These are phyloP conservation scores for Scaptomyza tumidula DNA, from an alignment of 2,888 invertebrate genomes.

Conservation along the genomic window DNA sequence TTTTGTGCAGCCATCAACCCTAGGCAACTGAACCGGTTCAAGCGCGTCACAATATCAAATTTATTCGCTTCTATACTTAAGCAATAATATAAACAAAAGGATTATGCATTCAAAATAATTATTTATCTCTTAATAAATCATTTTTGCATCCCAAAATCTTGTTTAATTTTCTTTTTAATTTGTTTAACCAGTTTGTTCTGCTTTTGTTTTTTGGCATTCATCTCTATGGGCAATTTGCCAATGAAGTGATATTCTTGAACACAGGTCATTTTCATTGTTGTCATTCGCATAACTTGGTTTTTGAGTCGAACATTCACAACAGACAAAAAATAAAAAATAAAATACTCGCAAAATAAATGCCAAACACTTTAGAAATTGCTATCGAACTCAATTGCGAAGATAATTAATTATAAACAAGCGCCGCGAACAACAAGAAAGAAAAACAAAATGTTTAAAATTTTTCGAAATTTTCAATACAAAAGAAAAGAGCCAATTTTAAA, in stretches of 20 bases:
- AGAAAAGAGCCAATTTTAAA: neutral
- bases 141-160: neutral
- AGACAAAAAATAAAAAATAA: neutral
- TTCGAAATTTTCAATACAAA: neutral
- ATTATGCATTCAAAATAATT: neutral
- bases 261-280: conserved; percentile 60
- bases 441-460: neutral
- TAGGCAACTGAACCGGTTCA: conserved; percentile 1
- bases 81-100: neutral
- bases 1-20: no score
- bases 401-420: conserved; percentile 37
- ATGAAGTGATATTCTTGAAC: conserved; percentile 43
- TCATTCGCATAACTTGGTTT: conserved; percentile 51
- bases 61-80: no score
- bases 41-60: neutral
- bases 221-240: conserved; percentile 58
- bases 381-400: neutral
- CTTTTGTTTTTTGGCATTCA: conserved; percentile 26
- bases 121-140: neutral
- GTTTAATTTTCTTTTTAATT: conserved; percentile 33
- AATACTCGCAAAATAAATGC: conserved; percentile 25
- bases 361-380: conserved; percentile 12
- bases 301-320: conserved; percentile 23
- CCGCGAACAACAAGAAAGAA: conserved; percentile 1
- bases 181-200: conserved; percentile 51